Percentiles rank a stretch among this genome's conserved stretches.
phyloP scores from a whole-genome alignment of 1,140 invertebrate genomes.

The Armadillidium nasatum region DNA sequence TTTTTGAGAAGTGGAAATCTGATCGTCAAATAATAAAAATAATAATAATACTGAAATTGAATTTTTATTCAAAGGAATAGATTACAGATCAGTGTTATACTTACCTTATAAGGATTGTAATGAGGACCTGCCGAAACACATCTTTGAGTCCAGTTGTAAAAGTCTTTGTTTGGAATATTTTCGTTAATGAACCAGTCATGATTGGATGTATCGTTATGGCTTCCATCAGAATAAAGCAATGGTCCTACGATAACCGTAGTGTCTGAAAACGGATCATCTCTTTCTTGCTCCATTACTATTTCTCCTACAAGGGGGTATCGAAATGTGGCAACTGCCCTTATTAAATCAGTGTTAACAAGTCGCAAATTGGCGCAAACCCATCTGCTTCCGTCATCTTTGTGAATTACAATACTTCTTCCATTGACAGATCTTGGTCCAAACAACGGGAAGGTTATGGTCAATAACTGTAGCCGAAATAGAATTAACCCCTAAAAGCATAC shows the following conservation, averaged over 20 bases:
- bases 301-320: conserved; percentile 79
- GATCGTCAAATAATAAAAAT: background rate
- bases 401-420: conserved; percentile 76
- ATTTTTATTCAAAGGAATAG: background rate
- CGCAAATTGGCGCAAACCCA: conserved; percentile 56
- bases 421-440: conserved; percentile 72
- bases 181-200: conserved; percentile 66
- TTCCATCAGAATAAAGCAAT: conserved; percentile 80
- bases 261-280: conserved; percentile 70
- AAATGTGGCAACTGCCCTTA: conserved; percentile 54
- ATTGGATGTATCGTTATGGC: conserved; percentile 68
- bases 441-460: conserved; percentile 78
- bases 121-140: conserved; percentile 73
- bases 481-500: conserved; percentile 48
- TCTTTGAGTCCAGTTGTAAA: conserved; percentile 80
- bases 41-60: too few species aligned
- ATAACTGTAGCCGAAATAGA: conserved; percentile 52
- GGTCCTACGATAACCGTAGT: conserved; percentile 61
- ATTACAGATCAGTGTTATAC: conserved; percentile 4
- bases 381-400: conserved; percentile 55
- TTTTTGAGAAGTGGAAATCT: conserved; percentile 33
- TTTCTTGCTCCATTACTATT: conserved; percentile 76
- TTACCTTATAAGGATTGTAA: conserved; percentile 74
- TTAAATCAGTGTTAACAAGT: conserved; percentile 42
- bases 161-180: conserved; percentile 68